These are phyloP conservation scores for Bergia sp. DNA, from an alignment of 92 coral and sea anemone genomes.

Conservation along the genomic window DNA sequence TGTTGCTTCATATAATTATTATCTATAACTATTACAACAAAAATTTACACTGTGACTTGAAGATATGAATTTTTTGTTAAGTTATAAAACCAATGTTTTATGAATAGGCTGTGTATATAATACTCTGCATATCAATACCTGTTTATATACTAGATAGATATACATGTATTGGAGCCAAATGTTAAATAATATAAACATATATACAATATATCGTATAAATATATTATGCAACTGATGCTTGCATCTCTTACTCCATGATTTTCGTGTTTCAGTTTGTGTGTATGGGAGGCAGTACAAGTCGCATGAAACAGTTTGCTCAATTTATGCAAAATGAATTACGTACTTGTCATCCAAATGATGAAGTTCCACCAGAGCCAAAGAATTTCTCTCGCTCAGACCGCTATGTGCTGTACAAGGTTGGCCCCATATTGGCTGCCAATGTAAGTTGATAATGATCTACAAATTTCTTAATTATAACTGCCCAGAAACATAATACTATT, in stretches of 20 bases:
- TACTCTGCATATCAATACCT: too few species aligned
- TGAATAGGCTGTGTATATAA: too few species aligned
- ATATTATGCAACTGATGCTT: background rate
- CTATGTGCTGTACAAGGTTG: constrained; percentile 94
- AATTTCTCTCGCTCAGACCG: constrained; percentile 92
- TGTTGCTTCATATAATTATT: too few species aligned
- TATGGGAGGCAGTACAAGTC: constrained; percentile 92
- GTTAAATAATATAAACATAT: background rate
- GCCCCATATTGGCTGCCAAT: constrained; percentile 92
- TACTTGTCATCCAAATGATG: background rate
- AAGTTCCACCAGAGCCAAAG: constrained; percentile 55
- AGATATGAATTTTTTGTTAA: too few species aligned
- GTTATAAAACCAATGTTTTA: too few species aligned
- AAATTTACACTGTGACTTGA: too few species aligned
- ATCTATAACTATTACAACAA: too few species aligned
- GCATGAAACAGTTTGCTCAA: constrained; percentile 83
- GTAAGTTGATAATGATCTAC: constrained; percentile 51
- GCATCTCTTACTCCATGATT: background rate
- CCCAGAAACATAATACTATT: too few species aligned
- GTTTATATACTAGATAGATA: background rate
- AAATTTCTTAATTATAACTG: too few species aligned
- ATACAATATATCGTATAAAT: too few species aligned
- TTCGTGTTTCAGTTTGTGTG: constrained; percentile 81
- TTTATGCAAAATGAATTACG: constrained; percentile 65
- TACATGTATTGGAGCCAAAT: background rate